phyloP scores from a whole-genome alignment of 2,888 invertebrate species.

The Scaptomyza tumidula region DNA sequence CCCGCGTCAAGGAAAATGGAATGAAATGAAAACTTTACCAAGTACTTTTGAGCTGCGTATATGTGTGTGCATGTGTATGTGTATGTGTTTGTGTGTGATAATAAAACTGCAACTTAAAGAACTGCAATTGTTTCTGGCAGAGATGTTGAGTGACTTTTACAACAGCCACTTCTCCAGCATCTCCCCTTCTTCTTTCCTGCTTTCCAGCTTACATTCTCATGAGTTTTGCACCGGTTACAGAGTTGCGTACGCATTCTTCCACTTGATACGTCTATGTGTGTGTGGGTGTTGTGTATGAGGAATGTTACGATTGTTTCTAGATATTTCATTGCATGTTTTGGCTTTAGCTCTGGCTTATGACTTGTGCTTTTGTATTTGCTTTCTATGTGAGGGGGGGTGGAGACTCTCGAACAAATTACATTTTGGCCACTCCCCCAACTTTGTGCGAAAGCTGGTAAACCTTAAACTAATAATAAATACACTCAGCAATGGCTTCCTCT shows the following conservation, averaged over 20 bases:
- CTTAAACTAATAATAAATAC: conserved; percentile 69
- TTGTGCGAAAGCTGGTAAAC: conserved; percentile 2
- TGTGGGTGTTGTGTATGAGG: conserved; percentile 4
- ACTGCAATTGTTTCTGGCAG: conserved; percentile 78
- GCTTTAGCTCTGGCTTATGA: conserved; percentile 62
- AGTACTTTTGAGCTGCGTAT: conserved; percentile 37
- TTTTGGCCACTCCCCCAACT: conserved; percentile 40
- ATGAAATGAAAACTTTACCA: conserved; percentile 72
- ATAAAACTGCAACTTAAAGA: conserved; percentile 79
- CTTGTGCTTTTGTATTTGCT: conserved; percentile 58
- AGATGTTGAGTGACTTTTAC: conserved; percentile 79
- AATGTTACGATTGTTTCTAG: conserved; percentile 66
- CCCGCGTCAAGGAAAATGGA: conserved; percentile 54
- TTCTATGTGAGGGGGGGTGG: not conserved
- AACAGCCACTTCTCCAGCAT: conserved; percentile 40
- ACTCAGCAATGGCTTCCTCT: conserved; percentile 12
- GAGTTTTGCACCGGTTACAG: conserved; percentile 45
- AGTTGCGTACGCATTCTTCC: conserved; percentile 48
- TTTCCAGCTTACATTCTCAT: conserved; percentile 30
- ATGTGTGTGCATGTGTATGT: conserved; percentile 2
- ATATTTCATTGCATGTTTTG: conserved; percentile 54
- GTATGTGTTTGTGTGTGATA: conserved; percentile 54
- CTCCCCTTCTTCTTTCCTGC: not conserved
- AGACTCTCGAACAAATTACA: conserved; percentile 64
- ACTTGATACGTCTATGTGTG: conserved; percentile 13